Base-by-base conservation (phyloP, 2,888 invertebrate species). In the Polymixis lichenea region DNA sequence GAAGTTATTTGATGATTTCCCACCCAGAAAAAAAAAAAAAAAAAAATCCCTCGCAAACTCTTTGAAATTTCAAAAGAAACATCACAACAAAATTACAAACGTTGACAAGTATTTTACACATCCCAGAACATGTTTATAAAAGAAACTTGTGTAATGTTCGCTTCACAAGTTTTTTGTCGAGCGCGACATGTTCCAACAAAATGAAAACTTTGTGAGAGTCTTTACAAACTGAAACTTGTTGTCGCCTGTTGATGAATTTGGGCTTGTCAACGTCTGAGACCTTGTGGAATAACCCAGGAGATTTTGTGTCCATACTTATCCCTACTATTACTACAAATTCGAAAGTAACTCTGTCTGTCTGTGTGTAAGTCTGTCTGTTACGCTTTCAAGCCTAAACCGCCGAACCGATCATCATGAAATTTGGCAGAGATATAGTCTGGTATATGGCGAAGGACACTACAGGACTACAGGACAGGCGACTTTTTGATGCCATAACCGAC, bases 211-310 rank as follows among this genome's bases (percentile, higher is more conserved):
- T 38, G 13, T 25, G 65, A 70, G 60, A 72, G 49, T 49, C 77
- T 78, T 65, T 66, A 78, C 62, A 73, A 72, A 83, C 38, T 71
- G 6, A 8, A 83, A 83, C 46, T 83, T 75, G 67, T 22, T 58
- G 56, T 65, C 55, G 70, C 17, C 38, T 75, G 62, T 78, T 86
- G 60, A 83, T 78, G 43, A 81, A 85, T 77, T 83, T 53, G 17
- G 32, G 15, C 22, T 43, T 71, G 70, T 67, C 61, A 62, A 76
- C 68, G 78, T 80, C 77, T 83, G 72, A 70, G 65, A 11, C 74
- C 62, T 38, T 38, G 32, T 38, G 25, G 25, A 51, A 22, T 17
- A 55, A 62, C 22, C 15, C 46, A 1, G 22, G 46, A 22, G 3
- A 11, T 28, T 56, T 55, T 38, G 51, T 38, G 38, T 38, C 8